Evolutionary conservation across 2,888 invertebrate genomes (phyloP).

Genomic region (Sesia bembeciformis): DNA sequence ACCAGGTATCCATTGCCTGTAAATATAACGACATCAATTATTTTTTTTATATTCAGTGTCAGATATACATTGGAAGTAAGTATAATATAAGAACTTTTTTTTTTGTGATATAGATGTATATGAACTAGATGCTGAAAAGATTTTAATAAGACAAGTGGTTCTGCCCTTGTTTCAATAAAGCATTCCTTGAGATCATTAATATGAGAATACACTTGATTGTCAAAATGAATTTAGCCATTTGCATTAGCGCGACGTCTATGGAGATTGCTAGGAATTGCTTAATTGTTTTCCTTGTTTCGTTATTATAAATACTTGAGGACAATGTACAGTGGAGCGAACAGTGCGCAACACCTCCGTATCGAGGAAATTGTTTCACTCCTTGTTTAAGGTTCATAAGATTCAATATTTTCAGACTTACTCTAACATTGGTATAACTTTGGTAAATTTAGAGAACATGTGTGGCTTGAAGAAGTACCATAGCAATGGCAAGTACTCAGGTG

Average conservation of each 20-base stretch:
- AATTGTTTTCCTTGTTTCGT: too few relatives aligned
- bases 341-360: too few relatives aligned
- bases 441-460: constrained; percentile 73
- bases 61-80: background rate
- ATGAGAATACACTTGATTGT: too few relatives aligned
- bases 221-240: too few relatives aligned
- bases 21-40: constrained; percentile 8
- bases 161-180: too few relatives aligned
- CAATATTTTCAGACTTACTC: constrained; percentile 74
- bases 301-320: too few relatives aligned
- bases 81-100: background rate
- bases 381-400: too few relatives aligned
- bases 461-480: constrained; percentile 82
- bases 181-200: too few relatives aligned
- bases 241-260: too few relatives aligned
- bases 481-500: constrained; percentile 72
- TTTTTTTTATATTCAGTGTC: background rate
- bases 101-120: background rate
- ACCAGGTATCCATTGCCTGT: constrained; percentile 80
- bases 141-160: background rate
- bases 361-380: too few relatives aligned
- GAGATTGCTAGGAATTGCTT: too few relatives aligned
- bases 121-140: constrained; percentile 1
- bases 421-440: constrained; percentile 79
- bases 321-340: too few relatives aligned